Percentiles rank a stretch among this genome's conserved stretches.
Conservation (phyloP, 2,113 vertebrate genomes). For the Solea senegalensis region DNA sequence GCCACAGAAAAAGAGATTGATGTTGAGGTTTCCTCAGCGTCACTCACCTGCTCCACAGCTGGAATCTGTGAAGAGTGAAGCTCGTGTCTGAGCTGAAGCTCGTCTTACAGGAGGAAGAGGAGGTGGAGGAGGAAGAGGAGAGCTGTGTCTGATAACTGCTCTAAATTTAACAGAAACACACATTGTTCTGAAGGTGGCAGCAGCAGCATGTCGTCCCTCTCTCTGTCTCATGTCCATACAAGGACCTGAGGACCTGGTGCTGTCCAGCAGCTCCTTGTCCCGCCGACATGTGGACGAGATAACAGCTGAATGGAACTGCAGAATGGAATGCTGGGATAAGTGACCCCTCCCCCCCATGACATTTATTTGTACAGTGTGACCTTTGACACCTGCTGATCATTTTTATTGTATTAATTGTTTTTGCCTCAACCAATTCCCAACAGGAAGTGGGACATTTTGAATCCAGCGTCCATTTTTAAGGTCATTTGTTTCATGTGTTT, state of each 20-base stretch:
- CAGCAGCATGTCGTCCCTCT: constrained; percentile 91
- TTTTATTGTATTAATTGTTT: too few species aligned
- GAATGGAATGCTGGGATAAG: constrained; percentile 57
- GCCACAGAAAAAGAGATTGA: too few species aligned
- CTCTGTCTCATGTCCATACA: constrained; percentile 91
- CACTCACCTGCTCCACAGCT: background rate
- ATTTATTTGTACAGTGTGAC: constrained; percentile 1
- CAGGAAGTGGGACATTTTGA: too few species aligned
- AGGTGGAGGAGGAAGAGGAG: constrained; percentile 48
- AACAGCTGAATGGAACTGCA: constrained; percentile 52
- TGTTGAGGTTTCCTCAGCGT: too few species aligned
- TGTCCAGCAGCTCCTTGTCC: constrained; percentile 87
- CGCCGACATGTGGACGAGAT: constrained; percentile 84
- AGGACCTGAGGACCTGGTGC: constrained; percentile 86
- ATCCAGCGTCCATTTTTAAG: too few species aligned
- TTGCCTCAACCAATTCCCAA: too few species aligned
- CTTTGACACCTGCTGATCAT: background rate
- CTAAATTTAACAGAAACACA: constrained; percentile 90
- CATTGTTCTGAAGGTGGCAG: constrained; percentile 89
- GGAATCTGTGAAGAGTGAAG: background rate
- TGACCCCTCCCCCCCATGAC: background rate
- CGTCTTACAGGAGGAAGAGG: constrained; percentile 77
- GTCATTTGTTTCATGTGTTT: too few species aligned
- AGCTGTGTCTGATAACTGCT: constrained; percentile 74
- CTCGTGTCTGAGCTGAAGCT: constrained; percentile 60